These are phyloP conservation scores for Pseudochirops cupreus DNA, from an alignment of 2,797 vertebrate species.

Conservation along the genomic window DNA sequence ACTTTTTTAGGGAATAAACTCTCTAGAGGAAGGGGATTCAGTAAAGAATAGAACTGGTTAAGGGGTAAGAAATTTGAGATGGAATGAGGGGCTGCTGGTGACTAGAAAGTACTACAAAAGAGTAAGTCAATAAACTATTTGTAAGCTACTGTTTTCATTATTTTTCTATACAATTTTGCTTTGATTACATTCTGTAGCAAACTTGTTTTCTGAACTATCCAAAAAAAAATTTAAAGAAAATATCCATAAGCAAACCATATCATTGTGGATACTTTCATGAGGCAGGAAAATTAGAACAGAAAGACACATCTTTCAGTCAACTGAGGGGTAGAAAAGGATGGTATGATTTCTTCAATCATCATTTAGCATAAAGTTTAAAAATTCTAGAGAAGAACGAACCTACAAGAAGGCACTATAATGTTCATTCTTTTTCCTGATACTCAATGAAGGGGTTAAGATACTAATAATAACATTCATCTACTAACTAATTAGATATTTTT, in stretches of 20 bases:
- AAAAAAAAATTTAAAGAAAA: too few relatives aligned
- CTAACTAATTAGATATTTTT: neutral
- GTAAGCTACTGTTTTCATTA: rapidly evolving
- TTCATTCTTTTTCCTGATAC: conserved; percentile 2
- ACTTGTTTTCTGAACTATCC: neutral
- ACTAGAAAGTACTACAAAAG: neutral
- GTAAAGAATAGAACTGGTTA: neutral
- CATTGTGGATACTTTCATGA: neutral
- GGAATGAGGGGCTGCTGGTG: rapidly evolving
- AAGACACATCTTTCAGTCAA: neutral
- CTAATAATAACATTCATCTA: conserved; percentile 34
- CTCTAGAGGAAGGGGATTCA: too few relatives aligned
- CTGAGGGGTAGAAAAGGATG: neutral
- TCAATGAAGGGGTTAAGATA: conserved; percentile 3
- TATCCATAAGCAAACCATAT: neutral
- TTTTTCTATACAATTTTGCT: neutral
- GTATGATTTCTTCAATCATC: neutral
- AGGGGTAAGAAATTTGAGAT: neutral
- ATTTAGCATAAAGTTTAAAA: neutral
- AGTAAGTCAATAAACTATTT: neutral
- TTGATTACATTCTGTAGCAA: too few relatives aligned
- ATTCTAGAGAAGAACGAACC: neutral
- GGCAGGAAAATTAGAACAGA: neutral
- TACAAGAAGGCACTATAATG: neutral
- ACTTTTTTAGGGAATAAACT: too few relatives aligned